Percentiles rank a stretch among this genome's conserved stretches.
phyloP scores from a whole-genome alignment of 2,888 invertebrate species.

The Anthophora plumipes region DNA sequence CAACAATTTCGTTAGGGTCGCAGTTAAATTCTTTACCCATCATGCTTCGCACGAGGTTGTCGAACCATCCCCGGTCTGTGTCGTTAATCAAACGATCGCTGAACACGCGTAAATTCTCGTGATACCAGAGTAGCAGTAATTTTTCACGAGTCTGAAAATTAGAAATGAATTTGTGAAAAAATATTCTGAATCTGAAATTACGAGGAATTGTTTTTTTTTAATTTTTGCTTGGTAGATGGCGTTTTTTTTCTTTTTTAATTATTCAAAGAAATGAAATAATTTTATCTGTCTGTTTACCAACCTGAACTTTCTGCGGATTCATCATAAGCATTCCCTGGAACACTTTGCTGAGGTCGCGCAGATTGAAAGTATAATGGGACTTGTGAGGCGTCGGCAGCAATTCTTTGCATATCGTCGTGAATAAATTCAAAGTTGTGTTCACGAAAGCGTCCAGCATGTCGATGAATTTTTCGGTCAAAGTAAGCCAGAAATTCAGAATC shows the following conservation, averaged over 20 bases:
- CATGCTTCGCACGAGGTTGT: conserved; percentile 86
- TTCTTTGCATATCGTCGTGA: conserved; percentile 88
- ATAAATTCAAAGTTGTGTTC: conserved; percentile 89
- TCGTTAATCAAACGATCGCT: conserved; percentile 94
- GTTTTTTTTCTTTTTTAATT: no score
- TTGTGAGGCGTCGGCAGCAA: conserved; percentile 95
- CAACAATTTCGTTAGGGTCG: conserved; percentile 85
- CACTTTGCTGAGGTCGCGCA: conserved; percentile 94
- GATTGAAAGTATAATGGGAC: conserved; percentile 95
- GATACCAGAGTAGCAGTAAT: conserved; percentile 93
- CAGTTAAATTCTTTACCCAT: conserved; percentile 87
- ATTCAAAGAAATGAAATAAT: background rate
- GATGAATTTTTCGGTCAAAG: conserved; percentile 74
- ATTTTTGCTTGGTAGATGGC: no score
- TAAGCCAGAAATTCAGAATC: conserved; percentile 89
- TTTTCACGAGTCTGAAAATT: conserved; percentile 86
- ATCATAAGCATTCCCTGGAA: conserved; percentile 92
- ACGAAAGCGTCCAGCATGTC: conserved; percentile 86
- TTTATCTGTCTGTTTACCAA: conserved; percentile 74
- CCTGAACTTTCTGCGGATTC: conserved; percentile 87
- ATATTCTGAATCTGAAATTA: no score
- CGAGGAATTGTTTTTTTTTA: no score
- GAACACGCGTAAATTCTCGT: conserved; percentile 94
- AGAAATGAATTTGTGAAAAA: background rate
- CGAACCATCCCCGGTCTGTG: conserved; percentile 91